A percentile compares a stretch with the other conserved stretches of the same genome.
Conservation (phyloP, 2,888 invertebrate genomes). For the Cotesia congregata region DNA sequence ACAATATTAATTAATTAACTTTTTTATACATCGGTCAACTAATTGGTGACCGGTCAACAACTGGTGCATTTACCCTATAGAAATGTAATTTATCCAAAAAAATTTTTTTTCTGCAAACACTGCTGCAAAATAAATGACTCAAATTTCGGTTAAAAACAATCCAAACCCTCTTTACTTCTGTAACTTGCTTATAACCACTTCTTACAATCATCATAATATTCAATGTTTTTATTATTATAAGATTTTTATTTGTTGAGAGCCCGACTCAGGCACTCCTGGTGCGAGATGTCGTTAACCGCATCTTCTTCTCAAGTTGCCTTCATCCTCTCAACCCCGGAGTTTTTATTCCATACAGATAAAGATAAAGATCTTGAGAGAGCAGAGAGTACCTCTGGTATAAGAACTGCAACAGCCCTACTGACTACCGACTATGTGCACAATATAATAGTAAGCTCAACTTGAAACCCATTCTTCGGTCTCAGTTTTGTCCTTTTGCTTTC, state of each 20-base stretch:
- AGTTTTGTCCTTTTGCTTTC: background rate
- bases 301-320: slow-evolving; percentile 29
- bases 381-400: background rate
- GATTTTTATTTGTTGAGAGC: background rate
- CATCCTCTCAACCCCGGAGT: background rate
- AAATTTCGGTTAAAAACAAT: too few relatives aligned
- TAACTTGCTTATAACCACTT: slow-evolving; percentile 16
- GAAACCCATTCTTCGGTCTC: slow-evolving; percentile 10
- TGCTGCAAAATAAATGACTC: too few relatives aligned
- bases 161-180: background rate
- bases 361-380: background rate
- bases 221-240: background rate
- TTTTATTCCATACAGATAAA: slow-evolving; percentile 8
- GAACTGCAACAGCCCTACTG: slow-evolving; percentile 4
- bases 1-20: too few relatives aligned
- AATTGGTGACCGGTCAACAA: too few relatives aligned
- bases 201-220: background rate
- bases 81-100: too few relatives aligned
- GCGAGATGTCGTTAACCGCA: slow-evolving; percentile 41
- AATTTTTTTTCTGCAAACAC: too few relatives aligned
- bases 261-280: slow-evolving; percentile 19
- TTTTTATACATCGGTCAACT: too few relatives aligned
- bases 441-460: slow-evolving; percentile 13
- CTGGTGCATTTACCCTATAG: too few relatives aligned
- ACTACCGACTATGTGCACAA: background rate